These are phyloP conservation scores for Lasioglossum villosulum DNA, from an alignment of 2,888 invertebrate genomes.

Conservation along the genomic window DNA sequence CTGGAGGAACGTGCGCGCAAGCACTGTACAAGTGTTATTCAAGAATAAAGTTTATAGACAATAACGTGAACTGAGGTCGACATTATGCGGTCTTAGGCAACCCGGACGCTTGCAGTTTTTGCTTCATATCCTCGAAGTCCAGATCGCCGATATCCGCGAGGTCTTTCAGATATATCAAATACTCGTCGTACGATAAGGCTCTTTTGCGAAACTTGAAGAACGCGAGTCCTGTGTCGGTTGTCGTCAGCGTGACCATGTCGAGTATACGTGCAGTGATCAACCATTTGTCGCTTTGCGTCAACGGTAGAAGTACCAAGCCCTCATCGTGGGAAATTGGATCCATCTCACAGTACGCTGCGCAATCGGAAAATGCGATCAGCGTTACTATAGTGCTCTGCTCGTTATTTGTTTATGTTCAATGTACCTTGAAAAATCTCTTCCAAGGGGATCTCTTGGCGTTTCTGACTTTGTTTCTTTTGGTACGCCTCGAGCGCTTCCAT, in stretches of 20 bases:
- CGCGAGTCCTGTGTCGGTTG: slow-evolving; percentile 76
- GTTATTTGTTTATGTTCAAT: background rate
- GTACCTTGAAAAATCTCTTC: slow-evolving; percentile 74
- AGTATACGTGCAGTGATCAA: slow-evolving; percentile 73
- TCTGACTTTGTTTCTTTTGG: slow-evolving; percentile 27
- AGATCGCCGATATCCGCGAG: slow-evolving; percentile 68
- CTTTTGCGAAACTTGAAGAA: slow-evolving; percentile 80
- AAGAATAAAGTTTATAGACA: slow-evolving; percentile 52
- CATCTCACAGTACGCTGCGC: slow-evolving; percentile 75
- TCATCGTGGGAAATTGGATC: slow-evolving; percentile 71
- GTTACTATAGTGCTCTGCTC: background rate
- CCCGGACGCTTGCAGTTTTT: slow-evolving; percentile 71
- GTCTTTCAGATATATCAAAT: slow-evolving; percentile 71
- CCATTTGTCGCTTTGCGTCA: slow-evolving; percentile 78
- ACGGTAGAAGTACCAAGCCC: slow-evolving; percentile 70
- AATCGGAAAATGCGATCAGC: background rate
- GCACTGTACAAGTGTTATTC: slow-evolving; percentile 65
- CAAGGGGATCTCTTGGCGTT: slow-evolving; percentile 59
- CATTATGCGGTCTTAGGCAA: slow-evolving; percentile 60
- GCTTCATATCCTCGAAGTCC: slow-evolving; percentile 69
- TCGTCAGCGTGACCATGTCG: slow-evolving; percentile 74
- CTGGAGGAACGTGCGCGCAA: background rate
- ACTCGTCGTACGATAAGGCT: slow-evolving; percentile 75
- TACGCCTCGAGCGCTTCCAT: slow-evolving; percentile 19
- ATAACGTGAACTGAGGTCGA: background rate